Conservation (phyloP, 2,888 invertebrate species). For the Stegana nigrithorax region DNA sequence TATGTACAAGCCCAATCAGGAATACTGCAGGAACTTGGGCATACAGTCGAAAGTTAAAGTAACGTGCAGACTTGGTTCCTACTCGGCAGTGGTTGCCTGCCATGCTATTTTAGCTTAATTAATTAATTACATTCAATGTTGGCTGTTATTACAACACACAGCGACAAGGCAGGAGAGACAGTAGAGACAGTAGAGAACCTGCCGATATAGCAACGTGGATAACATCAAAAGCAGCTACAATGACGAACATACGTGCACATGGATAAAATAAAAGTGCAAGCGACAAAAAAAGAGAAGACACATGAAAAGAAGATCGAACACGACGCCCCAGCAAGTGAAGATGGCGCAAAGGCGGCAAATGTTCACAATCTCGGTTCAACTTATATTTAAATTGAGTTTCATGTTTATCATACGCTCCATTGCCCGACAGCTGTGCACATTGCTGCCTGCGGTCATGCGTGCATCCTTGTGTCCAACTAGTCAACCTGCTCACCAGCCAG, state of each 20-base stretch:
- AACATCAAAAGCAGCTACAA: slow-evolving; percentile 25
- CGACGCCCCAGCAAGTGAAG: slow-evolving; percentile 30
- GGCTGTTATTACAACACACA: slow-evolving; percentile 19
- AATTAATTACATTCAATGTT: slow-evolving; percentile 62
- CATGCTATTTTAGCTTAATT: slow-evolving; percentile 56
- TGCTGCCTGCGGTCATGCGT: too few relatives aligned
- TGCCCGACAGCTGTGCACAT: neutral
- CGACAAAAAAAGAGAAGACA: slow-evolving; percentile 9
- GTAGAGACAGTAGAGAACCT: neutral
- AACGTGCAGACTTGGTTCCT: too few relatives aligned
- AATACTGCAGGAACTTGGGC: neutral
- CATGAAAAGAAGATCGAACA: too few relatives aligned
- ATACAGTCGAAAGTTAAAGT: too few relatives aligned
- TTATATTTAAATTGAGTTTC: slow-evolving; percentile 23
- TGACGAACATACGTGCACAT: slow-evolving; percentile 4
- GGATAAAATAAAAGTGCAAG: neutral
- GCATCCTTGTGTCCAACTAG: too few relatives aligned
- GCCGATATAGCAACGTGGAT: slow-evolving; percentile 32
- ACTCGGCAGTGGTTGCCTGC: too few relatives aligned
- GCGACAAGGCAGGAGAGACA: neutral
- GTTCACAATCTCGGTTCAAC: neutral
- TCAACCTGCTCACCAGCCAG: too few relatives aligned
- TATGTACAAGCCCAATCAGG: neutral
- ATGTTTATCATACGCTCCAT: slow-evolving; percentile 6
- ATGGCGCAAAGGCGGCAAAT: neutral